Conservation (phyloP, 2,888 invertebrate genomes). For the Ectemnius cavifrons region DNA sequence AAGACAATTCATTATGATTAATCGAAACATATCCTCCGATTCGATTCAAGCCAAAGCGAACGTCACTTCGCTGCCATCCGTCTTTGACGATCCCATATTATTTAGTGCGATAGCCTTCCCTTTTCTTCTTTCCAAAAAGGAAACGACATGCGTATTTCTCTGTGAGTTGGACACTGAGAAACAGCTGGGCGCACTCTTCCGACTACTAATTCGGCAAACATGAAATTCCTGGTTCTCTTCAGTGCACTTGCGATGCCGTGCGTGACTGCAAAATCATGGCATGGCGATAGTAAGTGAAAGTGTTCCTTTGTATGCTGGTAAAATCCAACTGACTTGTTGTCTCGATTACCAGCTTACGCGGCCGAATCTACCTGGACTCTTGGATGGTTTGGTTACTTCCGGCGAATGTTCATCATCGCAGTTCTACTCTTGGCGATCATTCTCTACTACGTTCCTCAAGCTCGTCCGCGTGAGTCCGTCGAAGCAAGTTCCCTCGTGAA, state of each 20-base stretch:
- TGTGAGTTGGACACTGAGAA: conserved; percentile 16
- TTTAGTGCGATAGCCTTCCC: conserved; percentile 14
- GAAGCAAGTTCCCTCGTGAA: too few species aligned
- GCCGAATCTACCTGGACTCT: conserved; percentile 44
- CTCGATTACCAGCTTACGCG: conserved; percentile 42
- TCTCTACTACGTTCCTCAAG: conserved; percentile 69
- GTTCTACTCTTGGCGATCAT: conserved; percentile 59
- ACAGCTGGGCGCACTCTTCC: conserved; percentile 3
- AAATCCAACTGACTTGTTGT: conserved; percentile 18
- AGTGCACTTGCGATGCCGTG: conserved; percentile 42
- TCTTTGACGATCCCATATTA: too few species aligned
- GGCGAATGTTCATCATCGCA: conserved; percentile 56
- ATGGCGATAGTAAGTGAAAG: conserved; percentile 54
- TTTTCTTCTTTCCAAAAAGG: background rate
- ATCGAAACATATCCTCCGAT: conserved; percentile 42
- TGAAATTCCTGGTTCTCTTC: conserved; percentile 52
- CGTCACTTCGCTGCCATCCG: conserved; percentile 23
- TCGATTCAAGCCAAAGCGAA: conserved; percentile 18
- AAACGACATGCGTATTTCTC: conserved; percentile 30
- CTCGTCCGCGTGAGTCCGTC: conserved; percentile 68
- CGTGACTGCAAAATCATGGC: conserved; percentile 47
- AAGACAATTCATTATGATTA: conserved; percentile 6
- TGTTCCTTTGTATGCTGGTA: background rate
- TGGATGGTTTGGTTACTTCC: conserved; percentile 64
- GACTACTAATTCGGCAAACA: conserved; percentile 18